phyloP scores from a whole-genome alignment of 1,140 invertebrate genomes.

The Heterodera schachtii region DNA sequence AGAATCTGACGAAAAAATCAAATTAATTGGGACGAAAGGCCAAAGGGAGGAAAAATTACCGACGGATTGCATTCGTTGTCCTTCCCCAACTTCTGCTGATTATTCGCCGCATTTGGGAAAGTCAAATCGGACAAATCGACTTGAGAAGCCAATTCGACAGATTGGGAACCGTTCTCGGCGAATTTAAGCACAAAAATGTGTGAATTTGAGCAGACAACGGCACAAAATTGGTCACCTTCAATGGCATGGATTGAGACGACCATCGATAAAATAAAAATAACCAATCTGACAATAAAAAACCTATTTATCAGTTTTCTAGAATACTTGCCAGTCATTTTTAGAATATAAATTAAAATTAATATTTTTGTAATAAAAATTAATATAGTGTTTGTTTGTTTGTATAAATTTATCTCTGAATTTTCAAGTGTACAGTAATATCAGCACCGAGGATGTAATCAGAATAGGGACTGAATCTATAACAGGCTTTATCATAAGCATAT shows the following conservation, averaged over 20 bases:
- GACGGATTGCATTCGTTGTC: background rate
- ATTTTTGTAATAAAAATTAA: too few relatives aligned
- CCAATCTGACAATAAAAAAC: too few relatives aligned
- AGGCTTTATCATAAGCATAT: too few relatives aligned
- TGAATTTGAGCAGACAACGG: background rate
- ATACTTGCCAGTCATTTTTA: too few relatives aligned
- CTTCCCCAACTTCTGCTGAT: background rate
- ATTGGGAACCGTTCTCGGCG: background rate
- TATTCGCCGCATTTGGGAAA: background rate
- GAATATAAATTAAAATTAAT: too few relatives aligned
- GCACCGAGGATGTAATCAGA: too few relatives aligned
- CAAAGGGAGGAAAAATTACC: background rate
- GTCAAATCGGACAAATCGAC: background rate
- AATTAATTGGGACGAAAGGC: background rate
- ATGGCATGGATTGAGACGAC: background rate
- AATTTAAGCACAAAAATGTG: background rate
- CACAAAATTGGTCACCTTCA: background rate
- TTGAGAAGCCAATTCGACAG: background rate
- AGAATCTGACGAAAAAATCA: background rate
- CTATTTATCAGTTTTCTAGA: too few relatives aligned
- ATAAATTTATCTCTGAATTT: too few relatives aligned
- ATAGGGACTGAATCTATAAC: too few relatives aligned
- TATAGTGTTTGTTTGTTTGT: too few relatives aligned
- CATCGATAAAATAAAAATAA: background rate
- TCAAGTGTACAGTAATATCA: too few relatives aligned